These are phyloP conservation scores for Geophilus truncorum DNA, from an alignment of 2,888 invertebrate species.

Conservation along the genomic window DNA sequence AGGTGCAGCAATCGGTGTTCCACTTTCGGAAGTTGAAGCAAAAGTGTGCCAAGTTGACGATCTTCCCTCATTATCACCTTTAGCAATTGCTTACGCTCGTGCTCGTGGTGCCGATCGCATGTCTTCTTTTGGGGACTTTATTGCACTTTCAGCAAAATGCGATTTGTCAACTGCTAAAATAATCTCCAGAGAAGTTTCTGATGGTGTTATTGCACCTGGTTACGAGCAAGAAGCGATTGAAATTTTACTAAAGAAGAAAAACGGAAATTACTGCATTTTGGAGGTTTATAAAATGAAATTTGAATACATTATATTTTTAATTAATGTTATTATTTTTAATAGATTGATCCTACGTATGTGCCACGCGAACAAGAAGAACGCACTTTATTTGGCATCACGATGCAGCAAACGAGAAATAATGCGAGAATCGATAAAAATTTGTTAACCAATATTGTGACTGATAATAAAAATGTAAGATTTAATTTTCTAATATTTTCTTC, in stretches of 20 bases:
- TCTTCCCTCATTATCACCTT: slow-evolving; percentile 64
- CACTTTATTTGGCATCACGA: slow-evolving; percentile 73
- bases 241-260: slow-evolving; percentile 88
- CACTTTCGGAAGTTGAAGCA: slow-evolving; percentile 69
- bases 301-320: no score
- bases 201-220: slow-evolving; percentile 95
- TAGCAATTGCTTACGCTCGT: slow-evolving; percentile 88
- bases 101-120: slow-evolving; percentile 97
- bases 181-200: slow-evolving; percentile 80
- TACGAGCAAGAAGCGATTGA: slow-evolving; percentile 77
- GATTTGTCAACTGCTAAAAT: slow-evolving; percentile 86
- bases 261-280: slow-evolving; percentile 82
- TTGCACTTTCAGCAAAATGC: slow-evolving; percentile 86
- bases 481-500: not conserved
- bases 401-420: slow-evolving; percentile 86
- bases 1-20: slow-evolving; percentile 83
- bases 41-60: slow-evolving; percentile 92
- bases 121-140: slow-evolving; percentile 98
- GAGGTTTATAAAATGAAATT: no score
- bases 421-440: slow-evolving; percentile 69
- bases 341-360: slow-evolving; percentile 83
- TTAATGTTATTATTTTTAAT: slow-evolving; percentile 36
- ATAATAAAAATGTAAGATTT: slow-evolving; percentile 56
- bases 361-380: slow-evolving; percentile 76
- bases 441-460: slow-evolving; percentile 73